Evolutionary conservation across 2,888 invertebrate species (phyloP), one percentile per base, ranked within the genome.

Genomic region (Encarsia formosa): DNA sequence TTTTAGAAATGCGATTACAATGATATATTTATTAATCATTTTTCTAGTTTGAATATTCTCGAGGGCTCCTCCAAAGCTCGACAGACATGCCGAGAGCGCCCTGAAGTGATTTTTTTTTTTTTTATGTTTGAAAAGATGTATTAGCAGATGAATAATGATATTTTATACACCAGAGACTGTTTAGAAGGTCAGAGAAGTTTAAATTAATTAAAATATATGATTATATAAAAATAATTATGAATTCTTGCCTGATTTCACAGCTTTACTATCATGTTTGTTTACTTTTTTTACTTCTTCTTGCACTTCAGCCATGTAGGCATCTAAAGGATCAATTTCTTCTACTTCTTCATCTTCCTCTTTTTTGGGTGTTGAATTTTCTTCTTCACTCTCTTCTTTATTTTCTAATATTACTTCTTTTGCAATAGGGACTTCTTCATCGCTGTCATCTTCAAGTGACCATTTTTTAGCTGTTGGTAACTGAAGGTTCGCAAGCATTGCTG

Each of bases 241-340:
- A n/a, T n/a, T n/a, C n/a, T n/a, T 50, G 51, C 56, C 50, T 53
- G 74, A 75, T 59, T 80, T 78, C 42, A 79, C 77, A 24, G 74
- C 65, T 40, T 81, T 80, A 59, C 80, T 79, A 61, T 86, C 87
- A 52, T 85, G 69, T 71, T 85, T 85, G 67, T 88, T 87, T 20
- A 89, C 87, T 75, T 89, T 87, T 6, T 87, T 78, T 3, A 91
- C 90, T 77, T 91, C 90, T 75, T 88, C 81, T 63, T 85, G 84
- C n/a, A 85, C 83, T 77, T 87, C 91, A 75, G 87, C 86, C 99
- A 99, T 99, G 69, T 88, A 99, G 5, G 97, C 98, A 80, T 99
- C 99, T 23, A 99, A 77, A 0, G 98, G 90, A 78, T 99, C 98
- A 40, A 91, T 84, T 70, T 95, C 95, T 58, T 91, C 90, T 61